Evolutionary conservation across 53 echinoderm and acorn worm species (phyloP), one percentile per base, ranked within the genome.

Genomic region (Temnopleurus reevesii): DNA sequence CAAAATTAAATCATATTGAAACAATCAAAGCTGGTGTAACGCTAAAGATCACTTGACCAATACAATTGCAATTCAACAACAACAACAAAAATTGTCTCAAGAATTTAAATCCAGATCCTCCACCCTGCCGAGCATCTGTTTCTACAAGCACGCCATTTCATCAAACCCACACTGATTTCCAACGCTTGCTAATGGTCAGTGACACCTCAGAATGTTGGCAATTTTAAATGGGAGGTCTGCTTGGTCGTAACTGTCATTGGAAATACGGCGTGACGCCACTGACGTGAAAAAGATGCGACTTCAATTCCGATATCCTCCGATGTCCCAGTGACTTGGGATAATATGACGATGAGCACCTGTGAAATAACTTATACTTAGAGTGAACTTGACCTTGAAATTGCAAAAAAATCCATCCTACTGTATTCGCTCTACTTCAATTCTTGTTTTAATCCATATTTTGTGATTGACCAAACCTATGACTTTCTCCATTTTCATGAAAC

Each of bases 181-280:
- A 71, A 71, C 10, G 12, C 41, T 5, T 71, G 19, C 8, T 79
- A 79, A 79, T 79, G 79, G 79, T 79, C 79, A 79, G 12, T 79
- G 79, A 79, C 79, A 79, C 23, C 15, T 8, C 19, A 49, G 26
- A 79, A 79, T 79, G 79, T 79, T 47, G 46, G 46, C 79, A 46
- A 79, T 79, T 79, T 79, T 79, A 26, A 79, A 79, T 47, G 79
- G 79, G 79, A 35, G 8, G 79, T 24, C 47, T 29, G 79, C 46
- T 41, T 28, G 30, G 79, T 47, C 79, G 46, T 49, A 79, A 79
- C 79, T 79, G 79, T 79, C 79, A 79, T 12, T 49, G 79, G 43
- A 79, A 79, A 38, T 79, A 79, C n/a, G 79, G 15, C 8, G 12
- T 17, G 46, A 79, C 51, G 46, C 79, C 79, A 79, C 79, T 79